A percentile compares a stretch with the other conserved stretches of the same genome.
Conservation (phyloP, 1,140 invertebrate genomes). For the Halesus radiatus region DNA sequence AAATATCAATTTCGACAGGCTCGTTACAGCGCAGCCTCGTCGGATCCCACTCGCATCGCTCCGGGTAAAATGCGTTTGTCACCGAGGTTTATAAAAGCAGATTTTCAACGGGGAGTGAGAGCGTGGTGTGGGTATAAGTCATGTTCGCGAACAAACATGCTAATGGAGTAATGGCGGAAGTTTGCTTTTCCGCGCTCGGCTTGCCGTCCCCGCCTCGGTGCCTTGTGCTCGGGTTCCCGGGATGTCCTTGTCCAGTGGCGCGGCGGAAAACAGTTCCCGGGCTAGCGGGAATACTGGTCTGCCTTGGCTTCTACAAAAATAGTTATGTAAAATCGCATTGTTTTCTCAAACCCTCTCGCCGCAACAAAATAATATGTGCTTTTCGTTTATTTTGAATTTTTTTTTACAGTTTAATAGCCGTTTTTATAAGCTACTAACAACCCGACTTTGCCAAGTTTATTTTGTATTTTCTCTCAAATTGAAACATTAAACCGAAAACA, state of each 20-base stretch:
- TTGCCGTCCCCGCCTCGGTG: not conserved
- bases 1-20: not conserved
- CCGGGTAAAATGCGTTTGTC: conserved; percentile 14
- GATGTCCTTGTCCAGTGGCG: conserved; percentile 1
- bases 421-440: too few relatives aligned
- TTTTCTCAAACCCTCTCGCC: too few relatives aligned
- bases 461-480: too few relatives aligned
- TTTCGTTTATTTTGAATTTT: too few relatives aligned
- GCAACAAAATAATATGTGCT: too few relatives aligned
- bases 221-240: too few relatives aligned
- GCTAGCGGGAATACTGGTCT: too few relatives aligned
- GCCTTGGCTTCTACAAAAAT: not conserved
- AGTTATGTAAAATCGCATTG: too few relatives aligned
- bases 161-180: conserved; percentile 12
- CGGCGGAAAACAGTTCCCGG: not conserved
- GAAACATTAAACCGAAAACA: too few relatives aligned
- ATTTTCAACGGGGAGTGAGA: not conserved
- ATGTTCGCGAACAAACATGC: conserved; percentile 15
- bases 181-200: conserved; percentile 8
- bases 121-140: not conserved
- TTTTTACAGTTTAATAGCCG: too few relatives aligned
- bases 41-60: not conserved
- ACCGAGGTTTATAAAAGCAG: conserved; percentile 4
- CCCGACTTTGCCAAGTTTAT: too few relatives aligned
- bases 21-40: not conserved